Base-by-base conservation (phyloP, 2,888 invertebrate species). In the Ochropleura leucogaster region DNA sequence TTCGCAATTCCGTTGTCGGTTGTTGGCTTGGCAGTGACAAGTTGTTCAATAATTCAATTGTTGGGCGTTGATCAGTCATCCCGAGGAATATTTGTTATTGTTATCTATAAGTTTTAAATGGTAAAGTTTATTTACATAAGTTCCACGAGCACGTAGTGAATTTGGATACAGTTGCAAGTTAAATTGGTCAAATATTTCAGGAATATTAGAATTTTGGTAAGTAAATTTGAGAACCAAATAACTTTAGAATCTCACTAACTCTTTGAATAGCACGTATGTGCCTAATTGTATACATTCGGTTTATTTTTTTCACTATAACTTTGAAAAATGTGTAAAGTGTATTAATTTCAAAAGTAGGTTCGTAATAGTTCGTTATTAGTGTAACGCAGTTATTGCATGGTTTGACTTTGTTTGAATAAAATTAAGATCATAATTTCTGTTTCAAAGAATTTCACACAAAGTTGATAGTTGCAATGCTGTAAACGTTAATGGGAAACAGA, bases 61-160 rank as follows among this genome's bases (percentile, higher is more conserved):
- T 62, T 78, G 79, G 79, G 79, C 79, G 68, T 79, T 79, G 74
- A 79, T 73, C 73, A 74, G 59, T 79, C 47, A 78, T 55, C 4
- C 1, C 0, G 12, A 57, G 12, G 20, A 60, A n/a, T 55, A 51
- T 69, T 70, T 77, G 78, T 72, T 65, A 30, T 68, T 46, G 51
- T 78, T 6, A 62, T 40, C 20, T 18, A 18, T 30, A 78, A 66
- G 72, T 72, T 63, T 78, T 77, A 44, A 57, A 66, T 66, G 16
- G 18, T 40, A 66, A 51, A n/a, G 49, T 78, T 66, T 57, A 49
- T 30, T 55, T 9, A 46, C 20, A 0, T 46, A 46, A 0, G 57
- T 20, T 40, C 0, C 16, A 53, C 18, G 30, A 59, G 51, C 3
- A 42, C 8, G 40, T 40, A 20, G 46, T 69, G 30, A 7, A 77